phyloP scores from a whole-genome alignment of 1,140 invertebrate genomes.

The Eurosta solidaginis region DNA sequence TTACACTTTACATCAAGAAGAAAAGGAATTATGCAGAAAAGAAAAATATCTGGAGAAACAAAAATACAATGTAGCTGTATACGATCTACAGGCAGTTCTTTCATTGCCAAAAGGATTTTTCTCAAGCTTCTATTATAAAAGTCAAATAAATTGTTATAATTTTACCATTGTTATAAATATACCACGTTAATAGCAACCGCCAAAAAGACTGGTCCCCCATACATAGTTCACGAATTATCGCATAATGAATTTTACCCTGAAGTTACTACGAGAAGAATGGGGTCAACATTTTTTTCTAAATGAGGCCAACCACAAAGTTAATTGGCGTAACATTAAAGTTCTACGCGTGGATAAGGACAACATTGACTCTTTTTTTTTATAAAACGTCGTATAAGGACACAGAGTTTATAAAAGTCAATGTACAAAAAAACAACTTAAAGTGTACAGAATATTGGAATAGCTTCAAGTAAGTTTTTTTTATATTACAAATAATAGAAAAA shows the following conservation, averaged over 20 bases:
- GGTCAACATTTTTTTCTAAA: constrained; percentile 3
- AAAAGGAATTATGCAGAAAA: constrained; percentile 44
- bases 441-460: constrained; percentile 16
- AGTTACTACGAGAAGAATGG: constrained; percentile 14
- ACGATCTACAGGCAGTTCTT: constrained; percentile 57
- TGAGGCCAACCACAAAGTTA: not conserved
- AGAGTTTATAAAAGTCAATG: constrained; percentile 17
- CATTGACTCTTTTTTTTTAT: constrained; percentile 6
- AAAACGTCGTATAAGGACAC: constrained; percentile 18
- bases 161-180: constrained; percentile 37
- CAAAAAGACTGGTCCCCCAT: constrained; percentile 26
- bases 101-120: constrained; percentile 49
- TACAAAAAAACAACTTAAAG: constrained; percentile 12
- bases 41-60: constrained; percentile 53
- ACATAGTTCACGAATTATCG: constrained; percentile 17
- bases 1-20: constrained; percentile 47
- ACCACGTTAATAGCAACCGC: constrained; percentile 26
- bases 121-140: constrained; percentile 56
- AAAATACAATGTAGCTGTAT: constrained; percentile 46
- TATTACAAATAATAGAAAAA: not conserved
- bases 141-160: constrained; percentile 51
- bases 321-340: constrained; percentile 11
- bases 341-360: constrained; percentile 8
- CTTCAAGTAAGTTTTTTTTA: not conserved
- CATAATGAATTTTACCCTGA: constrained; percentile 25